phyloP scores from a whole-genome alignment of 1,140 invertebrate species.

The Hylaeus anthracinus region DNA sequence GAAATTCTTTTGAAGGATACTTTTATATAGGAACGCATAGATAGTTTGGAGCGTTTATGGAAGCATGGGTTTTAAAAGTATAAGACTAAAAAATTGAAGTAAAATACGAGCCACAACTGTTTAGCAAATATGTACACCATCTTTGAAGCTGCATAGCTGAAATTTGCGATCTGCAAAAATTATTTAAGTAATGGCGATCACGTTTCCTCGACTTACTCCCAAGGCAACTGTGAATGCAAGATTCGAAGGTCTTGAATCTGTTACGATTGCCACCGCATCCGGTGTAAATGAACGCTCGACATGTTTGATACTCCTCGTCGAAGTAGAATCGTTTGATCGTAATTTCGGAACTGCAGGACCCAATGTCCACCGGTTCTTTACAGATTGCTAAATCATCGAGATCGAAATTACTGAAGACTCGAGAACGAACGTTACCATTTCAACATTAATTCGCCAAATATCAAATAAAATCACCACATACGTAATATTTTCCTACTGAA shows the following conservation, averaged over 20 bases:
- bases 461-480: too few species aligned
- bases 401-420: slow-evolving; percentile 12
- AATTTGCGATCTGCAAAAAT: neutral
- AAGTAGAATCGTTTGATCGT: slow-evolving; percentile 89
- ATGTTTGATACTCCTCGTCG: slow-evolving; percentile 86
- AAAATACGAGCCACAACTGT: slow-evolving; percentile 3
- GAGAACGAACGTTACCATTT: too few species aligned
- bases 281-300: slow-evolving; percentile 89
- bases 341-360: slow-evolving; percentile 85
- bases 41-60: neutral
- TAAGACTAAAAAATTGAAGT: neutral
- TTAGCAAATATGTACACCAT: slow-evolving; percentile 3
- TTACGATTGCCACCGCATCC: slow-evolving; percentile 91
- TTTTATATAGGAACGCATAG: neutral
- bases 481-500: too few species aligned
- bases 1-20: too few species aligned
- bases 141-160: slow-evolving; percentile 30
- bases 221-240: slow-evolving; percentile 84
- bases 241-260: slow-evolving; percentile 88
- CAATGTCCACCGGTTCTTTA: slow-evolving; percentile 84
- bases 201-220: slow-evolving; percentile 75
- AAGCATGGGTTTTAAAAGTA: neutral
- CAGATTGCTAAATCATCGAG: slow-evolving; percentile 81
- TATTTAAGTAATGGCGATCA: neutral
- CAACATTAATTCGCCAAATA: too few species aligned